Evolutionary conservation across 2,888 invertebrate genomes (phyloP).

Genomic region (Andricus quercusramuli): DNA sequence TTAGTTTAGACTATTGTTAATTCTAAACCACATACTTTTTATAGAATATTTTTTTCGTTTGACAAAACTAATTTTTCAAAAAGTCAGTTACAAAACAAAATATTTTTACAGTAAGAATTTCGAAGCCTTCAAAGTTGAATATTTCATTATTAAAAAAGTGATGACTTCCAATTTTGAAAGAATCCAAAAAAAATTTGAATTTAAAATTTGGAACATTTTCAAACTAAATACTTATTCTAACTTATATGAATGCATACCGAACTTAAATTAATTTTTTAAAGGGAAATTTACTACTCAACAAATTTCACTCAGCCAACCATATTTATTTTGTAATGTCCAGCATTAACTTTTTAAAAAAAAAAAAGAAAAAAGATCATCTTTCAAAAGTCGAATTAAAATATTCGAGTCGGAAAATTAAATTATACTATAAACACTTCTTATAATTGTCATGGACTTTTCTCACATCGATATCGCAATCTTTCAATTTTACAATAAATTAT

Average conservation of each 20-base stretch:
- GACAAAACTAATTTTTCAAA: too few relatives aligned
- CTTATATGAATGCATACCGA: not conserved
- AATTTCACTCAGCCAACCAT: conserved; percentile 12
- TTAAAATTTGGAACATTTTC: too few relatives aligned
- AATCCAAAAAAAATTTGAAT: too few relatives aligned
- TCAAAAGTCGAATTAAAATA: not conserved
- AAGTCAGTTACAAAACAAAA: too few relatives aligned
- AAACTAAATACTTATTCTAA: not conserved
- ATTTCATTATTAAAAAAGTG: too few relatives aligned
- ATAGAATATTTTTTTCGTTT: too few relatives aligned
- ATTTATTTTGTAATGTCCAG: conserved; percentile 29
- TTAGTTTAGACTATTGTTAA: too few relatives aligned
- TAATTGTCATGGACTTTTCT: conserved; percentile 1
- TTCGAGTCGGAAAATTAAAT: not conserved
- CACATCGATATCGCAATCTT: not conserved
- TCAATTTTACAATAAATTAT: not conserved
- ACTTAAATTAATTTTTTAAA: not conserved
- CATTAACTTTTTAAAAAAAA: not conserved
- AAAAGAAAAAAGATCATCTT: not conserved
- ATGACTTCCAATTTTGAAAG: too few relatives aligned
- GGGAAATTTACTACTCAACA: not conserved
- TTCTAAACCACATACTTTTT: too few relatives aligned
- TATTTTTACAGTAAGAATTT: too few relatives aligned
- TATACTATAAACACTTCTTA: not conserved
- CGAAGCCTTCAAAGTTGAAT: too few relatives aligned